Evolutionary conservation across 2,797 vertebrate genomes (phyloP).

Genomic region (Neosalanx taihuensis): DNA sequence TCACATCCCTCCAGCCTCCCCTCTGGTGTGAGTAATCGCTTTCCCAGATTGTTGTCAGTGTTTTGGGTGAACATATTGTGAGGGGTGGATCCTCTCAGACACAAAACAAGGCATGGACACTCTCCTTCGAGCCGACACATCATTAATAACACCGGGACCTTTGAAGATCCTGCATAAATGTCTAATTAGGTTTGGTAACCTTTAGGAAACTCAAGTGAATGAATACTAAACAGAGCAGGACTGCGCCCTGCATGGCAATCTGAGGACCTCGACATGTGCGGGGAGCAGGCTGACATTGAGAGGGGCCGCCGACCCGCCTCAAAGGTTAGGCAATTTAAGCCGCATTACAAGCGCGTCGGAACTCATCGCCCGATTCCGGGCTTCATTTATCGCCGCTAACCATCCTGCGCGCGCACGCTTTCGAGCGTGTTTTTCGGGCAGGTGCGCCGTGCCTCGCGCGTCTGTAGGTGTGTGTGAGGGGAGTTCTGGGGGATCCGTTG

Average conservation of each 20-base stretch:
- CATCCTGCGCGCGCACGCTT: constrained; percentile 28
- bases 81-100: constrained; percentile 53
- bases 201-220: constrained; percentile 74
- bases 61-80: constrained; percentile 70
- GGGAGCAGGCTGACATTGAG: constrained; percentile 67
- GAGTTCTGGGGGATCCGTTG: constrained; percentile 10
- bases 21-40: constrained; percentile 22
- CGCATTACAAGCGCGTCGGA: constrained; percentile 61
- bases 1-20: constrained; percentile 19
- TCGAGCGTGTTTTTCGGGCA: constrained; percentile 9
- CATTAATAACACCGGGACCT: constrained; percentile 79
- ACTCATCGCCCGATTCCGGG: constrained; percentile 56
- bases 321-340: constrained; percentile 69
- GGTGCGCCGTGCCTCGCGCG: too few relatives aligned
- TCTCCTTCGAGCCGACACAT: constrained; percentile 73
- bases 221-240: constrained; percentile 75
- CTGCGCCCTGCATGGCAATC: constrained; percentile 72
- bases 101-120: constrained; percentile 66
- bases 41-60: constrained; percentile 27
- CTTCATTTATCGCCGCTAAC: constrained; percentile 62
- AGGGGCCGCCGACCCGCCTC: constrained; percentile 55
- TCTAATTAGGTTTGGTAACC: constrained; percentile 81
- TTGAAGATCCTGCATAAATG: constrained; percentile 79
- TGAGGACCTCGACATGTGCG: constrained; percentile 69
- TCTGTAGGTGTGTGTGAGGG: constrained; percentile 38